A percentile compares a stretch with the other conserved stretches of the same genome.
Conservation (phyloP, 1,140 invertebrate species). For the Ladona fulva region DNA sequence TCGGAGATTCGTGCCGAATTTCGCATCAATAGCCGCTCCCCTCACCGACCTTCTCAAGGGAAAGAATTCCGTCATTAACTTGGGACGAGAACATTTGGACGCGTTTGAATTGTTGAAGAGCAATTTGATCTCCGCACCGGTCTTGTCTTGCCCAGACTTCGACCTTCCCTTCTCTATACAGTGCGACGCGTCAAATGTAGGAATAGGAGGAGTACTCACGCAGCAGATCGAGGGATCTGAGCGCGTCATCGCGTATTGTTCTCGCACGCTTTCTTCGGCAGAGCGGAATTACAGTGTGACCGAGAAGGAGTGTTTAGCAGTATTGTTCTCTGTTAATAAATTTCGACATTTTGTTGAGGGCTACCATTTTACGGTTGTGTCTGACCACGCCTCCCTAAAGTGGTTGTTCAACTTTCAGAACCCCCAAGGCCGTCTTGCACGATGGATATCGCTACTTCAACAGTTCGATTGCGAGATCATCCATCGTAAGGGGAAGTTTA, state of each 20-base stretch:
- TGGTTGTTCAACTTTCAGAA: neutral
- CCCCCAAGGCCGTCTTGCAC: neutral
- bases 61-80: neutral
- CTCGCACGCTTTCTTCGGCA: neutral
- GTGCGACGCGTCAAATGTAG: neutral
- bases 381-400: neutral
- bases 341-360: neutral
- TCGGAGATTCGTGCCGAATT: neutral
- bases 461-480: no score
- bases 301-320: neutral
- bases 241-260: neutral
- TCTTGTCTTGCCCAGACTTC: no score
- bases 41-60: neutral
- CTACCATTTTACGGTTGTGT: neutral
- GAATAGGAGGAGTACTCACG: neutral
- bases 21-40: neutral
- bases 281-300: neutral
- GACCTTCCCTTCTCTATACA: neutral
- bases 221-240: neutral
- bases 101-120: neutral
- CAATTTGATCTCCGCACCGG: neutral
- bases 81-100: neutral
- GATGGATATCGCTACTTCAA: no score
- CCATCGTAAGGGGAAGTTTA: no score
- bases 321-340: neutral